Evolutionary conservation across 2,888 invertebrate genomes (phyloP), one percentile per base, ranked within the genome.

Genomic region (Sphinx pinastri): DNA sequence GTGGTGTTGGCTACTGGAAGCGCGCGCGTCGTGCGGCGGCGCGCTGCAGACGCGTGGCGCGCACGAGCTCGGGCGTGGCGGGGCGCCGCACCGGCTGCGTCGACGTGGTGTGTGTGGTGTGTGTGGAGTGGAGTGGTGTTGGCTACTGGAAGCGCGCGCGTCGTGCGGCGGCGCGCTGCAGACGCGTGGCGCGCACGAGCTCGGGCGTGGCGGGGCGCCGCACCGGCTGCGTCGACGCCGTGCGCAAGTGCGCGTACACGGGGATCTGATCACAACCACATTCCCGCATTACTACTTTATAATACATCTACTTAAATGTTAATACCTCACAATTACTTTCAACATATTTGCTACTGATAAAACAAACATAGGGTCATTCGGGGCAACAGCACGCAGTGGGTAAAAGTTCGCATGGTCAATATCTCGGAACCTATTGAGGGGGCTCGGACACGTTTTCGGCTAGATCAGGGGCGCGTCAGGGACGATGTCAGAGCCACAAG

Each of bases 231-330:
- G 95, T 94, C 60, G 94, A 92, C 77, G 95, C 95, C 84, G 96
- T 94, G 79, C 95, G 94, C 75, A 97, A 90, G 88, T 97, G 96
- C 71, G 95, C 86, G 88, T 96, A 97, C 74, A 97, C 95, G 69
- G 97, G 96, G 86, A 96, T 96, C 96, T 96, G 80, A 55, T 0
- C 51, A 47, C 52, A 67, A 31, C 0, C 12, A 10, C 67, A 68
- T 67, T 57, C 52, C 73, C 69, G 1, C 45, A n/a, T 25, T 12
- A 63, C 0, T 60, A 14, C 54, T 16, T 25, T 31, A 16, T 12
- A n/a, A 31, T 11, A 5, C 54, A 54, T 54, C 8, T 38, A 54
- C n/a, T 13, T 66, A 14, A 47, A 2, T 0, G 11, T 16, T 49
- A 16, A n/a, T 4, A 16, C 19, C 10, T 49, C 14, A 54, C 38